These are phyloP conservation scores for Zonotrichia albicollis DNA, from an alignment of 2,797 vertebrate genomes.

Conservation along the genomic window DNA sequence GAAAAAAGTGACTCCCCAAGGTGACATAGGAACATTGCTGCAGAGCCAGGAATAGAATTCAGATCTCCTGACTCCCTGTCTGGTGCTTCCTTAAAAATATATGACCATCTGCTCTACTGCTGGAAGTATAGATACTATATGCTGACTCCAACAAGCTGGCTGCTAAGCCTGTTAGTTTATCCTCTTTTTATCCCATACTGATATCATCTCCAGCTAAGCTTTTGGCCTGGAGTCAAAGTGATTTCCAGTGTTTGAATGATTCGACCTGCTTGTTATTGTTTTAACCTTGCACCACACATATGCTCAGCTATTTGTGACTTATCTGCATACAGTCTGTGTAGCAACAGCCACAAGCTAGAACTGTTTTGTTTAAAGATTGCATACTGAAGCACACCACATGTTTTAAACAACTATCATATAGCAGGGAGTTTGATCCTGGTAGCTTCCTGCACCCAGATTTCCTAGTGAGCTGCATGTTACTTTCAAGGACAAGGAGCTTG, in stretches of 20 bases:
- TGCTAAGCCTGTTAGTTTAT: conserved; percentile 67
- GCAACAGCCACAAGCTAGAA: not conserved
- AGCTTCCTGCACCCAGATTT: not conserved
- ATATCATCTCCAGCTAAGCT: conserved; percentile 64
- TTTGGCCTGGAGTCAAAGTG: conserved; percentile 55
- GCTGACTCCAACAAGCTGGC: conserved; percentile 51
- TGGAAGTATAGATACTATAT: conserved; percentile 61
- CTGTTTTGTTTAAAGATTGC: conserved; percentile 32
- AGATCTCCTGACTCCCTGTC: conserved; percentile 52
- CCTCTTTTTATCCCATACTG: conserved; percentile 59
- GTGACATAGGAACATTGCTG: conserved; percentile 54
- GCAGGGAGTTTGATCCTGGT: not conserved
- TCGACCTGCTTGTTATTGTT: conserved; percentile 60
- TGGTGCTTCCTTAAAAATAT: conserved; percentile 68
- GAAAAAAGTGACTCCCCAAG: conserved; percentile 32
- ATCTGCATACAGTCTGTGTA: conserved; percentile 14
- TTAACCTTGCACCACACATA: conserved; percentile 58
- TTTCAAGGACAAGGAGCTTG: not conserved
- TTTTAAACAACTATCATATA: not conserved
- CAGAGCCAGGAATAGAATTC: conserved; percentile 61
- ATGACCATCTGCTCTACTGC: conserved; percentile 60
- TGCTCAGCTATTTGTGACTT: conserved; percentile 47
- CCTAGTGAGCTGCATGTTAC: not conserved
- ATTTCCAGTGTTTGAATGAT: conserved; percentile 49
- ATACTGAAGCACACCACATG: not conserved